Base-by-base conservation (phyloP, 1,140 invertebrate genomes). In the Eciton burchellii region DNA sequence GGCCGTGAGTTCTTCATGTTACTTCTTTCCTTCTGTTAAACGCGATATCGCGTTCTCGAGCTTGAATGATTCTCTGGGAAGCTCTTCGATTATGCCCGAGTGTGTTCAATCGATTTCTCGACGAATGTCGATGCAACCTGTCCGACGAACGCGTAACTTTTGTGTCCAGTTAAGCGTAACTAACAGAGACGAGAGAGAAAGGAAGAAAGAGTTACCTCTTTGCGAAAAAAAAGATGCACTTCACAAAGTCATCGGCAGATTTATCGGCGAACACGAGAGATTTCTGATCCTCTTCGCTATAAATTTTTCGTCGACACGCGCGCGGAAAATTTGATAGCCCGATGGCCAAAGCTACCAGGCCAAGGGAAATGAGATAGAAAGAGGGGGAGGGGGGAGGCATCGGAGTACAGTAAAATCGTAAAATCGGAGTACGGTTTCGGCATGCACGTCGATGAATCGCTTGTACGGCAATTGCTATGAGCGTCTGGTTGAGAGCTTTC, bases 311-410 rank as follows among this genome's bases (percentile, higher is more conserved):
- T 76, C 47, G 60, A 76, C 73, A 52, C 52, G 35, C 45, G 26
- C 43, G 59, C 45, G 60, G 73, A 76, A 76, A 76, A 76, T 76
- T 76, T 65, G 73, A 65, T 76, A 45, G 59, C 12, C 65, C 29
- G 60, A 14, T 19, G 12, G 60, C 45, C 60, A 24, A 76, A 76
- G 60, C 65, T 65, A 76, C 43, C 45, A 59, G 57, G 14, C 56
- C 43, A 41, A 73, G 45, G 62, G 71, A 52, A n/a, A 52, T 16
- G 49, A 5, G 49, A 52, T 11, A 14, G 49, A 16, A 14, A 52
- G 49, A 52, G 49, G 0, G 1, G 21, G 24, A 12, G 5, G 11
- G 14, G 29, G 4, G 41, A 57, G 35, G 56, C 6, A n/a, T n/a
- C n/a, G 5, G 62, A 63, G 47, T 43, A 59, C 24, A 63, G 26